Evolutionary conservation across 2,113 vertebrate genomes (phyloP), one percentile per base, ranked within the genome.

Genomic region (Galbula dea): DNA sequence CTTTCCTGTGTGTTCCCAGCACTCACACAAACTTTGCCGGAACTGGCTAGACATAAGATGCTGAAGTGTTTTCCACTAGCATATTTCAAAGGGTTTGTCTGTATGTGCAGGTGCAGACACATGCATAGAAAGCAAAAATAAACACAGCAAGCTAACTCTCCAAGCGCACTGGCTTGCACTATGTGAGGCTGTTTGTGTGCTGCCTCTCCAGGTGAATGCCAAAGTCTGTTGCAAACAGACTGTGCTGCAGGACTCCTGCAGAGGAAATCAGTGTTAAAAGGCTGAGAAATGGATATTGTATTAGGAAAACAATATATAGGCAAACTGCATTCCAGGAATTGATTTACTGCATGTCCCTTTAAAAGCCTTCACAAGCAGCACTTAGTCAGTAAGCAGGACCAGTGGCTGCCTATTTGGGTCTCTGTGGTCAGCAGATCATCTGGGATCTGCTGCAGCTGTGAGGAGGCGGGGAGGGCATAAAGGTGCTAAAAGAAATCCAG

Each of bases 371-470:
- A 81, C 63, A 79, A 93, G 93, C 90, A 94, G 72, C 72, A 68
- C 82, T 87, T 82, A 74, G 43, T 80, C 73, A 81, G 81, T 88
- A 43, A 96, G 91, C 94, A 95, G 87, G 52, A 95, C 90, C 92
- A 76, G 88, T 69, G 59, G 88, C 88, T 88, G 95, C 63, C 76
- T 83, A 7, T 89, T 77, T 88, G 85, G 89, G 93, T 96, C 90
- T 88, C 88, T 74, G 79, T 86, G 95, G 90, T 96, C 95, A 95
- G 85, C 93, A 89, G 79, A 80, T 94, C 90, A 95, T 83, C 65
- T 94, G 90, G 78, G 87, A 94, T 95, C 85, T 94, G 93, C 79
- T 89, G 71, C 88, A 94, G 90, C 92, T 83, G 58, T 74, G 96
- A 89, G 85, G 59, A 95, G 82, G 75, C 6, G 1, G 65, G 52